phyloP scores from a whole-genome alignment of 2,888 invertebrate genomes.

The Tineola bisselliella region DNA sequence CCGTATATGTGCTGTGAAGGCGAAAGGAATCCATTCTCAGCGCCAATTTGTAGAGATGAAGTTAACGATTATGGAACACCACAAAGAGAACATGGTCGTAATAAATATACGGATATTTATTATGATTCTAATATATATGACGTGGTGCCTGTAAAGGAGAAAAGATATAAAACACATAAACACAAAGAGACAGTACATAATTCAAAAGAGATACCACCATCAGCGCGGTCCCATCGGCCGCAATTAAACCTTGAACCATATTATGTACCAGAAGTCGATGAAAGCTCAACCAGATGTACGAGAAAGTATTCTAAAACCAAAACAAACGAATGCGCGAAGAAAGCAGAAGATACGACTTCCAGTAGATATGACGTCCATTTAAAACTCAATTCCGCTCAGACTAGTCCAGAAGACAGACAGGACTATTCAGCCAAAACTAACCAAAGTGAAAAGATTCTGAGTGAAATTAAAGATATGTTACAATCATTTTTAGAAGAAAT shows the following conservation, averaged over 20 bases:
- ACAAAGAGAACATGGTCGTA: slow-evolving; percentile 24
- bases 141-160: slow-evolving; percentile 52
- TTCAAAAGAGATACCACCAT: slow-evolving; percentile 49
- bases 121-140: slow-evolving; percentile 48
- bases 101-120: slow-evolving; percentile 18
- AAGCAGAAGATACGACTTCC: background rate
- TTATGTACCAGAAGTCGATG: slow-evolving; percentile 18
- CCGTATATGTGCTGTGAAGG: slow-evolving; percentile 24
- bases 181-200: slow-evolving; percentile 31
- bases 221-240: slow-evolving; percentile 46
- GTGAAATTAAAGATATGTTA: slow-evolving; percentile 53
- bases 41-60: slow-evolving; percentile 51
- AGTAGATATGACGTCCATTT: background rate
- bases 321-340: background rate
- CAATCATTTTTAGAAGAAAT: slow-evolving; percentile 51
- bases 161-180: slow-evolving; percentile 44
- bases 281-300: background rate
- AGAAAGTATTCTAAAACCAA: background rate
- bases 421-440: slow-evolving; percentile 19
- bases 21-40: slow-evolving; percentile 46
- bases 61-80: no score
- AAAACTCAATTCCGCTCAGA: background rate
- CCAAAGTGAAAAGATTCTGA: slow-evolving; percentile 49
- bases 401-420: background rate
- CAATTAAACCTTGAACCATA: slow-evolving; percentile 46